A percentile compares a stretch with the other conserved stretches of the same genome.
Conservation (phyloP, 2,888 invertebrate species). For the Hyposoter didymator region DNA sequence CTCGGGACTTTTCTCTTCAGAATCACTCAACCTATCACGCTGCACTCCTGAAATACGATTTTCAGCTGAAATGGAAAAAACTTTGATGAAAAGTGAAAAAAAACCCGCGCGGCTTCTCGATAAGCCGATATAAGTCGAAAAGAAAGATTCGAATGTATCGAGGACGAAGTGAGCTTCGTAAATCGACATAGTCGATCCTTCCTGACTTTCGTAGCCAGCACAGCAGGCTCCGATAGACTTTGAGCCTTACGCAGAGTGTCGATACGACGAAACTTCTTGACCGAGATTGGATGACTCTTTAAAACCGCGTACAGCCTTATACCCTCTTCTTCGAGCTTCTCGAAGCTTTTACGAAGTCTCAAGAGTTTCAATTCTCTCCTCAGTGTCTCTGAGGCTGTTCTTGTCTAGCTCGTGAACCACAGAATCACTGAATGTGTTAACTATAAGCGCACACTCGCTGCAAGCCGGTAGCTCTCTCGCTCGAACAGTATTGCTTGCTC, state of each 20-base stretch:
- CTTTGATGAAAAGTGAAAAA: neutral
- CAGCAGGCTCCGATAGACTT: conserved; percentile 9
- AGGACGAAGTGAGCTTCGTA: conserved; percentile 23
- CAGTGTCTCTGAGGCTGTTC: neutral
- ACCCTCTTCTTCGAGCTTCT: conserved; percentile 24
- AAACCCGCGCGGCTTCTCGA: neutral
- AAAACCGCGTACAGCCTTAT: conserved; percentile 39
- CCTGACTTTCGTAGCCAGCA: neutral
- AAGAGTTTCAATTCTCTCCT: conserved; percentile 36
- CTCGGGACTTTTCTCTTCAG: neutral
- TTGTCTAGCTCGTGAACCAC: conserved; percentile 19
- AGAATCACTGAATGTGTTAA: conserved; percentile 78
- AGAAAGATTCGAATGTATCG: conserved; percentile 34
- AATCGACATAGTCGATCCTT: conserved; percentile 49
- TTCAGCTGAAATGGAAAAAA: neutral
- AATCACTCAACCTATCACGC: neutral
- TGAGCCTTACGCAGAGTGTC: conserved; percentile 25
- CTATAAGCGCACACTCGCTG: conserved; percentile 66
- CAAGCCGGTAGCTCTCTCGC: conserved; percentile 39
- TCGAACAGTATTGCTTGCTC: conserved; percentile 43
- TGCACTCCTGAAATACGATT: neutral
- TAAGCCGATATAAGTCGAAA: neutral
- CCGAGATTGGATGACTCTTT: conserved; percentile 57
- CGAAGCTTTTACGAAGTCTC: conserved; percentile 44
- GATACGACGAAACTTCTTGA: conserved; percentile 57